Percentiles rank a stretch among this genome's conserved stretches.
Conservation (phyloP, 2,888 invertebrate species). For the Mechanitis messenoides region DNA sequence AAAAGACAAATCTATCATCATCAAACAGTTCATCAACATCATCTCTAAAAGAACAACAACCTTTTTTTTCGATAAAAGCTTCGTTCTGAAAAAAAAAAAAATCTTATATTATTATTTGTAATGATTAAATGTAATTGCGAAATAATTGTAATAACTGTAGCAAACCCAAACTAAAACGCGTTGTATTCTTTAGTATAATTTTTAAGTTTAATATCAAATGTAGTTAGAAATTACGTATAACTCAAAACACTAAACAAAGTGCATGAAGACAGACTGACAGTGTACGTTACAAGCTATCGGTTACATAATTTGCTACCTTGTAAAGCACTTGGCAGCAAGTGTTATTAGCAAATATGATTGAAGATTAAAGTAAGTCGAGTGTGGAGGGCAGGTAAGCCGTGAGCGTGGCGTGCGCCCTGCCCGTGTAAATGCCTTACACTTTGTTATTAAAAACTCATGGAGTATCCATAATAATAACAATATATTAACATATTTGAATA, state of each 20-base stretch:
- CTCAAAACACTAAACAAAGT: not conserved
- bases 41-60: too few relatives aligned
- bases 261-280: not conserved
- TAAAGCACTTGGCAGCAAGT: constrained; percentile 33
- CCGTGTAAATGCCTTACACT: constrained; percentile 41
- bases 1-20: too few relatives aligned
- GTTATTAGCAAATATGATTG: constrained; percentile 57
- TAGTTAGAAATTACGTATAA: not conserved
- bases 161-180: too few relatives aligned
- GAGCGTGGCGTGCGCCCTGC: constrained; percentile 49
- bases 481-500: not conserved
- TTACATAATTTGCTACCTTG: constrained; percentile 14
- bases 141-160: too few relatives aligned
- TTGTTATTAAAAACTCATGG: constrained; percentile 36
- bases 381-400: constrained; percentile 42
- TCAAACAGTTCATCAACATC: too few relatives aligned
- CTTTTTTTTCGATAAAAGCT: too few relatives aligned
- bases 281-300: constrained; percentile 1
- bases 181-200: too few relatives aligned
- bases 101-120: too few relatives aligned
- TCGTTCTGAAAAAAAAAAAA: too few relatives aligned
- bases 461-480: constrained; percentile 21
- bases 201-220: not conserved
- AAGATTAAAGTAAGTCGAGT: constrained; percentile 50
- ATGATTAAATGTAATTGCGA: too few relatives aligned